Conservation (phyloP, 2,888 invertebrate genomes). For the Volucella inanis region DNA sequence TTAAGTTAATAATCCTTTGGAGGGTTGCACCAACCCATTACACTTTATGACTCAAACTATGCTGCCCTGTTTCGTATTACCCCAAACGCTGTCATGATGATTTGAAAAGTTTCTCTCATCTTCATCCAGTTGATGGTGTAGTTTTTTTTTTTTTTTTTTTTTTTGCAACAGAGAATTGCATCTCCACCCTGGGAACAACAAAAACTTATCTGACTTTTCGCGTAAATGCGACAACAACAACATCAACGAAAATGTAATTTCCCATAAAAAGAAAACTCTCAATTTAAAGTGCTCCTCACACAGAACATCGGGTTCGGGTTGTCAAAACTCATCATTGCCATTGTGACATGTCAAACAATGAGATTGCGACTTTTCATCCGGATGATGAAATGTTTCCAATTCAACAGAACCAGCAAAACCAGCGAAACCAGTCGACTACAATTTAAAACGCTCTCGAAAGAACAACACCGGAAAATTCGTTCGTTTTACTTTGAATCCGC, state of each 20-base stretch:
- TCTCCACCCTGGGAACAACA: not conserved
- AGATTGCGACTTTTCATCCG: slow-evolving; percentile 54
- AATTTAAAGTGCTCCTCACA: slow-evolving; percentile 50
- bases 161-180: not conserved
- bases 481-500: slow-evolving; percentile 45
- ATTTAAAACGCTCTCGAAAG: slow-evolving; percentile 54
- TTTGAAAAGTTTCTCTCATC: slow-evolving; percentile 59
- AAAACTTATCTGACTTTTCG: not conserved
- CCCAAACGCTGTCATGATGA: slow-evolving; percentile 43
- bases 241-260: slow-evolving; percentile 57
- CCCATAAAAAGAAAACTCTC: slow-evolving; percentile 61
- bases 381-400: slow-evolving; percentile 40
- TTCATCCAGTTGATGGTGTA: slow-evolving; percentile 37
- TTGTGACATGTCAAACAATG: slow-evolving; percentile 73
- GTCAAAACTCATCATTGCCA: slow-evolving; percentile 69
- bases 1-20: no score
- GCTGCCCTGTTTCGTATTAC: slow-evolving; percentile 61
- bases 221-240: not conserved
- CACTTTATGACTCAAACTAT: slow-evolving; percentile 39
- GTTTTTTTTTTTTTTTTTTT: slow-evolving; percentile 4
- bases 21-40: not conserved
- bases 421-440: slow-evolving; percentile 28
- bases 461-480: slow-evolving; percentile 57
- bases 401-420: slow-evolving; percentile 20
- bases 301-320: slow-evolving; percentile 42